Conservation (phyloP, 2,797 vertebrate genomes). For the Decapterus maruadsi region DNA sequence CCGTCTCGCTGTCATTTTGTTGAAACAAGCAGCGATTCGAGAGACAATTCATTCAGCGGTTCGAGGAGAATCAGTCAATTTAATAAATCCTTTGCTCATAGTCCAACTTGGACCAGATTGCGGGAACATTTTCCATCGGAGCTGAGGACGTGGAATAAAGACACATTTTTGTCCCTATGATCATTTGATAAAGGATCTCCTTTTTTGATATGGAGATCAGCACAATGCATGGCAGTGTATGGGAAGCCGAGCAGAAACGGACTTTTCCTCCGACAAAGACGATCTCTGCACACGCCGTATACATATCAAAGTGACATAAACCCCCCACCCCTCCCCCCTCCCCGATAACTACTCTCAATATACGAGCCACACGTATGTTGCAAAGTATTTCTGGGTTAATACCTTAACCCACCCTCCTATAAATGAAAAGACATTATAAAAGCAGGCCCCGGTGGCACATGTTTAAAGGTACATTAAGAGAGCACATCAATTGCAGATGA, state of each 20-base stretch:
- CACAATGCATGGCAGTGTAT: constrained; percentile 71
- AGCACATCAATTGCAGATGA: constrained; percentile 85
- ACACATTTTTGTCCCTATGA: constrained; percentile 78
- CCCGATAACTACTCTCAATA: constrained; percentile 70
- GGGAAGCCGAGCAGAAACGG: constrained; percentile 70
- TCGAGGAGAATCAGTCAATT: constrained; percentile 68
- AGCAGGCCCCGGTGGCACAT: constrained; percentile 81
- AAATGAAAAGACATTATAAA: constrained; percentile 78
- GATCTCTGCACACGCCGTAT: constrained; percentile 70
- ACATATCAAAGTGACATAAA: constrained; percentile 82
- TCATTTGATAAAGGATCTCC: constrained; percentile 79
- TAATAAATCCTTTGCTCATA: constrained; percentile 76
- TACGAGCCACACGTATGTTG: constrained; percentile 72
- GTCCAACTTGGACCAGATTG: constrained; percentile 76
- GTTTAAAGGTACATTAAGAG: constrained; percentile 86
- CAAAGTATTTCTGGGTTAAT: constrained; percentile 81
- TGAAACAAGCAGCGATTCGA: constrained; percentile 79
- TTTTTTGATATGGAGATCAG: constrained; percentile 81
- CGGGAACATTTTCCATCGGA: constrained; percentile 66
- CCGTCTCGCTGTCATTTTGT: constrained; percentile 66
- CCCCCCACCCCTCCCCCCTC: too few species aligned
- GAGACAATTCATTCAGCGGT: constrained; percentile 65
- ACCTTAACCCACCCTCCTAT: constrained; percentile 64
- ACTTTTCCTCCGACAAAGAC: constrained; percentile 73
- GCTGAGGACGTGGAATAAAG: constrained; percentile 70